phyloP scores from a whole-genome alignment of 2,113 vertebrate species.

The Spheniscus mendiculus region DNA sequence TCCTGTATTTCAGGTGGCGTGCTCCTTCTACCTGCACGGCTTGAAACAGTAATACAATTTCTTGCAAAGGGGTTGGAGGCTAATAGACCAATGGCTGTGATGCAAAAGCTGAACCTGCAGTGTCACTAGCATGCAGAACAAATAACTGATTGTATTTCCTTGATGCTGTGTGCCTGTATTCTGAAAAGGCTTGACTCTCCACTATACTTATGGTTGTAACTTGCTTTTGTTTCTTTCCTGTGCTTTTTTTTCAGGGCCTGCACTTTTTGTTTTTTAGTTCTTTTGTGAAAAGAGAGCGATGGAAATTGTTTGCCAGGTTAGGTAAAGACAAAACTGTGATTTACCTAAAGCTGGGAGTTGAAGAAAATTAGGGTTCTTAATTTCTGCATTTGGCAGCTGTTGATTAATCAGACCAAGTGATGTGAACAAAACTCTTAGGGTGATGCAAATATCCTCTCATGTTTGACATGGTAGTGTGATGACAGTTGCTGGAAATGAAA shows the following conservation, averaged over 20 bases:
- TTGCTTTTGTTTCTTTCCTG: neutral
- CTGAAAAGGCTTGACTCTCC: neutral
- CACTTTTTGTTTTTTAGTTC: neutral
- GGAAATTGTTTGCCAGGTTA: neutral
- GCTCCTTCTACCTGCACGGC: conserved; percentile 59
- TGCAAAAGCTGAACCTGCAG: neutral
- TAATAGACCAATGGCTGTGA: neutral
- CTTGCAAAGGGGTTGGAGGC: neutral
- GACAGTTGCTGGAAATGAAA: neutral
- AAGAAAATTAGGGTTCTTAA: neutral
- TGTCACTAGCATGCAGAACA: conserved; percentile 26
- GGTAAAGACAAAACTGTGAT: neutral
- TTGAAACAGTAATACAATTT: conserved; percentile 14
- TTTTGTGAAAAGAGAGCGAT: neutral
- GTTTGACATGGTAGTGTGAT: neutral
- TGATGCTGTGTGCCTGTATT: neutral
- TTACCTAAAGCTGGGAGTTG: neutral
- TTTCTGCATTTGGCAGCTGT: neutral
- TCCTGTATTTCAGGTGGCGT: conserved; percentile 50
- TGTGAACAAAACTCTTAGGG: neutral
- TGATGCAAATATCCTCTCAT: neutral
- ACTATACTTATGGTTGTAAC: neutral
- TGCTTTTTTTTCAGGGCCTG: neutral
- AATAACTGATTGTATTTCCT: neutral
- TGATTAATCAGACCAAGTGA: neutral